Conservation (phyloP, 2,888 invertebrate genomes). For the Eupithecia insigniata region DNA sequence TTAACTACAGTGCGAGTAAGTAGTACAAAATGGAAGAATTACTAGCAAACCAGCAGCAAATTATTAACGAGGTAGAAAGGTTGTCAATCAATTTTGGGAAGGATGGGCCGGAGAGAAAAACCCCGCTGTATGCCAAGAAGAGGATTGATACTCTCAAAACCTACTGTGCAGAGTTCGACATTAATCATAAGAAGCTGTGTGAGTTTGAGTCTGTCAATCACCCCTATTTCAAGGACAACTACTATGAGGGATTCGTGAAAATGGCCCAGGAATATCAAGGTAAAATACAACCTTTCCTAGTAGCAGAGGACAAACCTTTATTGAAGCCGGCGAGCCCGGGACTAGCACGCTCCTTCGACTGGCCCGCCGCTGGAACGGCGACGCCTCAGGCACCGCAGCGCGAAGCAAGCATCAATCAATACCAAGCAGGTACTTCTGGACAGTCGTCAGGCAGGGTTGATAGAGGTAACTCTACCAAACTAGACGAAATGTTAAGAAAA, state of each 20-base stretch:
- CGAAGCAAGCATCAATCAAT: too few species aligned
- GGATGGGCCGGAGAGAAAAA: slow-evolving; percentile 6
- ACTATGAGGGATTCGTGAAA: too few species aligned
- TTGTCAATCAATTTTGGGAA: slow-evolving; percentile 9
- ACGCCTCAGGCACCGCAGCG: neutral
- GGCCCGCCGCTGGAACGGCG: neutral
- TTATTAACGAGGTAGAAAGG: slow-evolving; percentile 12
- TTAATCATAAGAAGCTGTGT: neutral
- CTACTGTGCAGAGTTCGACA: neutral
- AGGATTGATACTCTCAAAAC: too few species aligned
- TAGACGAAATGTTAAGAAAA: too few species aligned
- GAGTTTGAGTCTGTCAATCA: too few species aligned
- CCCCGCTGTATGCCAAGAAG: slow-evolving; percentile 5
- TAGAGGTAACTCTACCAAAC: too few species aligned
- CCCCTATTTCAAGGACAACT: too few species aligned
- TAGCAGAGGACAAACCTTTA: too few species aligned
- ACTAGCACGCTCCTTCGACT: neutral
- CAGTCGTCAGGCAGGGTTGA: too few species aligned
- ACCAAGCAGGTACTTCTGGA: too few species aligned
- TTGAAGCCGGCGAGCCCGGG: neutral
- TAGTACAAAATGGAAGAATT: slow-evolving; percentile 13
- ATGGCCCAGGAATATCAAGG: too few species aligned
- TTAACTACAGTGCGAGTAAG: neutral
- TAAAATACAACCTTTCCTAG: too few species aligned
- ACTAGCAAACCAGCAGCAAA: slow-evolving; percentile 11